These are phyloP conservation scores for Prionailurus viverrinus DNA, from an alignment of 2,113 vertebrate genomes.

Conservation along the genomic window DNA sequence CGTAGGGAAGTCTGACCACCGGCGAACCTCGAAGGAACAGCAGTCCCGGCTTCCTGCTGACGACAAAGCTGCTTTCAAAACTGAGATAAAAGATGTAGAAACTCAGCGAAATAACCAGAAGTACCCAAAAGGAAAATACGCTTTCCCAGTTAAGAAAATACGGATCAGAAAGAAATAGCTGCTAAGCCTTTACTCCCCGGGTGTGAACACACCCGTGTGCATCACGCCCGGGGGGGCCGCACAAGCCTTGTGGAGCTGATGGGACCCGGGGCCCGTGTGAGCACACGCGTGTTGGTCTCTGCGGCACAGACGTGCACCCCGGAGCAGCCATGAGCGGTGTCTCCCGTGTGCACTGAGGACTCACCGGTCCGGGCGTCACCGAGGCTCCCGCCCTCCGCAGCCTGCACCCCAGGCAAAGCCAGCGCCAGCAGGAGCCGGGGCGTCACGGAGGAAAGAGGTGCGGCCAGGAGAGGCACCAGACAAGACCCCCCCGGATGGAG, in stretches of 20 bases:
- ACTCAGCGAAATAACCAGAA: not conserved
- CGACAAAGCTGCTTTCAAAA: not conserved
- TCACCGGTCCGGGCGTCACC: too few species aligned
- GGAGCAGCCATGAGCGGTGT: not conserved
- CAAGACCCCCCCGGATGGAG: not conserved
- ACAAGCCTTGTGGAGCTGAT: fast-evolving
- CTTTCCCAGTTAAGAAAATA: not conserved
- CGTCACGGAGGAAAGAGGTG: not conserved
- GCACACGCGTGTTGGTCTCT: not conserved
- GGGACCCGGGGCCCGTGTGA: not conserved
- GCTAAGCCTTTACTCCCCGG: too few species aligned
- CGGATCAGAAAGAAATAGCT: fast-evolving
- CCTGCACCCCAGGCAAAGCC: not conserved
- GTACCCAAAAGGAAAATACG: not conserved
- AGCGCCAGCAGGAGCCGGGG: fast-evolving
- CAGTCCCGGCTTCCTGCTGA: not conserved
- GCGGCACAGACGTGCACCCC: fast-evolving
- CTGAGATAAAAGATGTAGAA: not conserved
- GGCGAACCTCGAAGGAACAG: not conserved
- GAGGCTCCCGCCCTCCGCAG: not conserved
- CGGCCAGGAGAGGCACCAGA: not conserved
- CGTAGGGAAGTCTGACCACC: not conserved
- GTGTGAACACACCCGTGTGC: not conserved
- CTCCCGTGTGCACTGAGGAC: not conserved
- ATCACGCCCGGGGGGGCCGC: fast-evolving